These are phyloP conservation scores for Corythornis leucogaster DNA, from an alignment of 2,797 vertebrate genomes.

Conservation along the genomic window DNA sequence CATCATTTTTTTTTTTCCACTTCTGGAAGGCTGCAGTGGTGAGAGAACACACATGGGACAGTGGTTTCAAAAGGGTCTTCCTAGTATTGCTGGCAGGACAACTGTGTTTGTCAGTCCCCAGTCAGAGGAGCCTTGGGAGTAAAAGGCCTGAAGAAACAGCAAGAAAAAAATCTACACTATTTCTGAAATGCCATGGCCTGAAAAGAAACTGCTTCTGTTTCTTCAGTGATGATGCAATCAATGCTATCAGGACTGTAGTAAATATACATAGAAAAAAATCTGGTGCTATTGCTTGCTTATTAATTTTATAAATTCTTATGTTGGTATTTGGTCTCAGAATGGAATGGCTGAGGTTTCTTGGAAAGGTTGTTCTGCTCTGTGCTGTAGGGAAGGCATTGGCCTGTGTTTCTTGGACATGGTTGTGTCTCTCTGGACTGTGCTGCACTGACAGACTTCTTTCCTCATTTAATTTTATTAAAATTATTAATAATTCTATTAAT, in stretches of 20 bases:
- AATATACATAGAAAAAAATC: background rate
- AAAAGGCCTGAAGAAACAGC: background rate
- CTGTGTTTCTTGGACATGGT: background rate
- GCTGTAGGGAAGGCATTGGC: background rate
- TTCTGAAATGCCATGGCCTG: background rate
- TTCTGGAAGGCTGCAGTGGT: background rate
- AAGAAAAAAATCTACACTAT: background rate
- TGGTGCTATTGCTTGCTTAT: background rate
- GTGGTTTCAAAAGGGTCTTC: background rate
- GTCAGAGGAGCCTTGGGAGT: background rate
- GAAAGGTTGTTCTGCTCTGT: background rate
- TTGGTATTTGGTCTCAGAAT: background rate
- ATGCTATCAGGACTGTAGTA: background rate
- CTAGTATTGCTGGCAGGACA: background rate
- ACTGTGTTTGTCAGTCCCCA: background rate
- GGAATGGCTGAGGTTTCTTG: background rate
- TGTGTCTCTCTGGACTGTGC: background rate
- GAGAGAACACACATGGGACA: background rate
- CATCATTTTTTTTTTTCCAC: background rate
- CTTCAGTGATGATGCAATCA: background rate
- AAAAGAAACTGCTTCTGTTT: background rate
- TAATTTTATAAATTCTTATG: background rate
- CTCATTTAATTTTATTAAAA: background rate
- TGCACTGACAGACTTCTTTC: background rate
- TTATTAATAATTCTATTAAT: no score